Evolutionary conservation across 2,888 invertebrate species (phyloP), one percentile per base, ranked within the genome.

Genomic region (Spodoptera picta): DNA sequence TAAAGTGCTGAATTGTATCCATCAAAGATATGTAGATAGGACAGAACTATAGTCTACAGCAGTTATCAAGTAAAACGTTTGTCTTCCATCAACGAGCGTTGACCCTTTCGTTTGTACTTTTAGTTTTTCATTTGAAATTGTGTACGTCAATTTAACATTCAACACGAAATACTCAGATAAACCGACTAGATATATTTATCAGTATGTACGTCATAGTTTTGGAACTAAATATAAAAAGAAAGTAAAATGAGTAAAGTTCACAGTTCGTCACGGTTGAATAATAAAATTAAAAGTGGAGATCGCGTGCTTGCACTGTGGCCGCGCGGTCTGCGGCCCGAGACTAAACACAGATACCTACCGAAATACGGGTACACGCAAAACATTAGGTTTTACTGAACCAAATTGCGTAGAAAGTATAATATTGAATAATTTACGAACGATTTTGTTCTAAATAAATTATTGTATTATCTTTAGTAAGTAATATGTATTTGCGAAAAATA

Each of bases 201-300:
- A 49, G 48, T 45, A 36, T 49, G 46, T 53, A 64, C 31, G 60
- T 65, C 56, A 57, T n/a, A 48, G 57, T 60, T 46, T 27, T 42
- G 49, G 51, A 62, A 68, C 27, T 53, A 67, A 75, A 67, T 74
- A 56, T 71, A 64, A 77, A 73, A 80, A 74, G 83, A 86, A 86
- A 87, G 82, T 81, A 80, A 83, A 81, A 86, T 82, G 79, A 79
- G 56, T 65, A 69, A 80, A 86, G 92, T 92, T 92, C 91, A 87
- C 87, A 82, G 92, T 80, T 88, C 91, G 78, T 68, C 73, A 75
- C 74, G 75, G 74, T 80, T 75, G 65, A 82, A 80, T 77, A 81
- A 79, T 81, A 81, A 82, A 80, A 82, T 73, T 70, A 77, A 80
- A 73, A 63, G 54, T 65, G 64, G 63, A 76, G 79, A 59, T 90